Base-by-base conservation (phyloP, 1,140 invertebrate species). In the Gonioctena quinquepunctata region DNA sequence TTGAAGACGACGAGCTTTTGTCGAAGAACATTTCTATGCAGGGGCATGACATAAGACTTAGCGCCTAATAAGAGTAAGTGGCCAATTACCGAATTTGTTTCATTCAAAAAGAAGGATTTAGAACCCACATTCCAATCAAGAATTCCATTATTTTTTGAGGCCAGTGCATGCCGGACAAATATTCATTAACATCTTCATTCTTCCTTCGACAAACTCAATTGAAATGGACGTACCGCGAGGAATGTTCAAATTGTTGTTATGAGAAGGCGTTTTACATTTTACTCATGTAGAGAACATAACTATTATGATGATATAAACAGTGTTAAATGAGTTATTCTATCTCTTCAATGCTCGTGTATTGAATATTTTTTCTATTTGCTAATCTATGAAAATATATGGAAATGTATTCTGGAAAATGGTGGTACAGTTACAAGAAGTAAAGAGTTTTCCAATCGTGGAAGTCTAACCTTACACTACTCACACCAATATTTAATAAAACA, bases 81-180 rank as follows among this genome's bases (percentile, higher is more conserved):
- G 52, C 16, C 52, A 56, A 56, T 56, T 56, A 56, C 52, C 52
- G 19, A 56, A 56, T 56, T 56, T 56, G 52, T 56, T 23, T 56
- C 52, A 56, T 56, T 56, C 18, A 56, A 56, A 56, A 56, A 56
- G 52, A 56, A 11, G 52, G 19, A 56, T 56, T 56, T 19, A 56
- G 22, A 56, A 23, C 52, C 52, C 52, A 56, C 52, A 56, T 56
- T 56, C 16, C 22, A 56, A 56, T 56, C 52, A 56, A 56, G 21
- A 23, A 21, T 56, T 21, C 13, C 22, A 23, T 56, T 56, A 56
- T 56, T 11, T 18, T 42, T 42, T 42, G 13, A 42, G 33, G 33
- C 33, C 33, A 42, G 33, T n/a, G 21, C 18, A 56, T 21, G 18
- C 18, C 52, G 11, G 21, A 19, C 3, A 56, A 19, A 21, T 18